Conservation (phyloP, 1,140 invertebrate genomes). For the Eulimnadia texana region DNA sequence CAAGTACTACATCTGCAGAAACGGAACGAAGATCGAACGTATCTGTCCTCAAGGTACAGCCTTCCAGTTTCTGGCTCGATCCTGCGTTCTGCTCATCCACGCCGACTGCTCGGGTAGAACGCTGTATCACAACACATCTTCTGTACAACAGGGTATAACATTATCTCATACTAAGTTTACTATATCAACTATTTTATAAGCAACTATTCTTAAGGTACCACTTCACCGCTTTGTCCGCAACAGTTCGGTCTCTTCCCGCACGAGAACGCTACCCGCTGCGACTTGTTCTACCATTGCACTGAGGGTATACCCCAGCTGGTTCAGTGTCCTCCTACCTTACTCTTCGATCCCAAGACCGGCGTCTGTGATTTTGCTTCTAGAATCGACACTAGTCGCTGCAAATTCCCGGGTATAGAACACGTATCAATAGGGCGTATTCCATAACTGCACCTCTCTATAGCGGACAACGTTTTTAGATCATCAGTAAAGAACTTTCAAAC, state of each 20-base stretch:
- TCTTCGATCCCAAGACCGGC: background rate
- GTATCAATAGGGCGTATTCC: too few relatives aligned
- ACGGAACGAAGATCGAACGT: background rate
- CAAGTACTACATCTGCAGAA: constrained; percentile 1
- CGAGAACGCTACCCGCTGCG: background rate
- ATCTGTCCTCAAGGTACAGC: constrained; percentile 1
- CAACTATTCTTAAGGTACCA: background rate
- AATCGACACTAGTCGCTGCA: background rate
- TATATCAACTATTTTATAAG: background rate
- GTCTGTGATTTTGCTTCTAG: background rate
- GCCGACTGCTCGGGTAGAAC: constrained; percentile 1
- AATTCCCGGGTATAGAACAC: background rate
- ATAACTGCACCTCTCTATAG: too few relatives aligned
- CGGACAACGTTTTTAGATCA: too few relatives aligned
- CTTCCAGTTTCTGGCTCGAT: background rate
- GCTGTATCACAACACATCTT: too few relatives aligned
- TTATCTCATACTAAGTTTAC: background rate
- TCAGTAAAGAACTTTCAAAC: too few relatives aligned
- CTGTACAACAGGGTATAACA: background rate
- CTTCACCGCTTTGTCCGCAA: background rate
- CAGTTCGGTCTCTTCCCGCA: background rate
- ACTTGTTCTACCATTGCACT: background rate
- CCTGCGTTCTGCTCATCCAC: background rate
- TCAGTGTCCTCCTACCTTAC: background rate
- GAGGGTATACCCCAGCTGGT: background rate